These are phyloP conservation scores for Drosophila parabipectinata DNA, from an alignment of 1,140 invertebrate species.

Conservation along the genomic window DNA sequence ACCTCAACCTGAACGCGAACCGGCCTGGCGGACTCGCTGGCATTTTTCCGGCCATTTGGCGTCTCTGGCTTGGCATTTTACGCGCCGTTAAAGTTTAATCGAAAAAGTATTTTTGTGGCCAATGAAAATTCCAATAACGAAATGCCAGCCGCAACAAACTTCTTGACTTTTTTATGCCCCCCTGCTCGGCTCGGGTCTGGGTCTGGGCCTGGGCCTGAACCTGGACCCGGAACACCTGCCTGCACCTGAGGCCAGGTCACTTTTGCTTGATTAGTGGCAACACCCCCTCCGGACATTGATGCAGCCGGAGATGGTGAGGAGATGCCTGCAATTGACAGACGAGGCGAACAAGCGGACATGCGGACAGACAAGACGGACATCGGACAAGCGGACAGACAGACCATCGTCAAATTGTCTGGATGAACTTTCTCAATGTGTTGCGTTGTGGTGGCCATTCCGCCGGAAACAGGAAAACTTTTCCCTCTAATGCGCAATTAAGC, in stretches of 20 bases:
- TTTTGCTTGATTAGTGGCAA: slow-evolving; percentile 33
- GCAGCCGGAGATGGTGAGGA: slow-evolving; percentile 6
- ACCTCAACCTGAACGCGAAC: neutral
- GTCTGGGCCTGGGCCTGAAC: neutral
- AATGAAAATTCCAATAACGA: slow-evolving; percentile 79
- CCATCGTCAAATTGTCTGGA: slow-evolving; percentile 38
- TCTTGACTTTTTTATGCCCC: slow-evolving; percentile 63
- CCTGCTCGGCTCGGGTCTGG: slow-evolving; percentile 7
- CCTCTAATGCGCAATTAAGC: slow-evolving; percentile 67
- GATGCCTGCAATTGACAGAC: slow-evolving; percentile 33
- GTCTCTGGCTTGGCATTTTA: slow-evolving; percentile 57
- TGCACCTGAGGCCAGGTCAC: slow-evolving; percentile 12
- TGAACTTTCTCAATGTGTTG: slow-evolving; percentile 51
- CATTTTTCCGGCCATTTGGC: slow-evolving; percentile 50
- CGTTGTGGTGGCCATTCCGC: slow-evolving; percentile 48
- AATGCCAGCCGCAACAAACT: slow-evolving; percentile 66
- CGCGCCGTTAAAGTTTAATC: slow-evolving; percentile 81
- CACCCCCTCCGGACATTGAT: slow-evolving; percentile 14
- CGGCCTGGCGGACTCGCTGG: neutral
- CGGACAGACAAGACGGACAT: neutral
- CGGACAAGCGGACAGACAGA: slow-evolving; percentile 4
- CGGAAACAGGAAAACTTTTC: slow-evolving; percentile 61
- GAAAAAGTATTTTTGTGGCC: slow-evolving; percentile 80
- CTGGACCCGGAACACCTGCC: slow-evolving; percentile 11
- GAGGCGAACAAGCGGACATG: too few relatives aligned